Evolutionary conservation across 2,888 invertebrate genomes (phyloP), one percentile per base, ranked within the genome.

Genomic region (Amblyjoppa fuscipennis): DNA sequence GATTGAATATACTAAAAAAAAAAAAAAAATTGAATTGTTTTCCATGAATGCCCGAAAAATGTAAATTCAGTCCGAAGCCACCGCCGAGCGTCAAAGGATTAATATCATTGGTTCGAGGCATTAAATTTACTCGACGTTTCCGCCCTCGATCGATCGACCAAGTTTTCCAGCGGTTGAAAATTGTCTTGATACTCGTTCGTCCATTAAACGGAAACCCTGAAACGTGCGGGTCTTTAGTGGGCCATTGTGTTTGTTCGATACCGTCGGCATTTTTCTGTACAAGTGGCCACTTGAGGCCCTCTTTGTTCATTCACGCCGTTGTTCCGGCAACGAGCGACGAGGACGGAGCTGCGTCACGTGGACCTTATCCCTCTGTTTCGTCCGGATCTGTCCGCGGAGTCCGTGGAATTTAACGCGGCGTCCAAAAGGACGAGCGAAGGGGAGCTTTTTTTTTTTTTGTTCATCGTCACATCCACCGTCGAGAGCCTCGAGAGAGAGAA

Each of bases 211-310:
- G 59, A 59, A 59, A 59, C 28, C 28, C 13, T 28, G 6, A 59
- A 59, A 28, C 28, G 59, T 16, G 25, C 25, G 28, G 3, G 59
- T 6, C 3, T n/a, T 59, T 28, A 59, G 25, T 59, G 4, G 59
- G 3, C 59, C 13, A 59, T 59, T 59, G 59, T 56, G 56, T 59
- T 59, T 56, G 56, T 13, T 28, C 59, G 28, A 59, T 59, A 28
- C 28, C 4, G 28, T 5, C 59, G 25, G 11, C 59, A 20, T 59
- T 25, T 59, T 59, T 11, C 59, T 59, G 11, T 25, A 59, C 28
- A 59, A 59, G 59, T 59, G 25, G 59, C 59, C 59, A 59, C 59
- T 59, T 28, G 11, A 59, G 28, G 59, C 28, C 4, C 59, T 28
- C 59, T 28, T 59, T 59, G 59, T 59, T 28, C 28, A 45, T 28